Percentiles rank a stretch among this genome's conserved stretches.
phyloP scores from a whole-genome alignment of 2,797 vertebrate genomes.

The Neoniphon sammara region DNA sequence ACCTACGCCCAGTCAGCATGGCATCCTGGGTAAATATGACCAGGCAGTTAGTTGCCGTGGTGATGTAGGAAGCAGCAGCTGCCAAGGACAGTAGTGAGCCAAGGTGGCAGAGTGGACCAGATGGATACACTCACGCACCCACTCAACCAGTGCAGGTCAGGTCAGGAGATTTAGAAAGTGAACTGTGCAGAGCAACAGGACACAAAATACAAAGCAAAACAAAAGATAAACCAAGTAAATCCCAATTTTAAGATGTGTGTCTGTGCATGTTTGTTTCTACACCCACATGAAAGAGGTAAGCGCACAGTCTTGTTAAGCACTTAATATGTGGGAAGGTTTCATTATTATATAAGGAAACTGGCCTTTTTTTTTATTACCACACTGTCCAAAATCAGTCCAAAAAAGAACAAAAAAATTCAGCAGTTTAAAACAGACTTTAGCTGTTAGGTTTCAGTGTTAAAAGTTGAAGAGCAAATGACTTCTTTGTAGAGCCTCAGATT shows the following conservation, averaged over 20 bases:
- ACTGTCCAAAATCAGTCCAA: not conserved
- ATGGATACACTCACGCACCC: slow-evolving; percentile 23
- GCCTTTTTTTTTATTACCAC: not conserved
- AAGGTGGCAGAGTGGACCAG: slow-evolving; percentile 29
- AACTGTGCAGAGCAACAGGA: not conserved
- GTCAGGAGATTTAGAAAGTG: not conserved
- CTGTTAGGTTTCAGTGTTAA: too few species aligned
- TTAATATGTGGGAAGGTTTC: too few species aligned
- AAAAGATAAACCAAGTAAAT: not conserved
- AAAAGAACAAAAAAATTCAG: too few species aligned
- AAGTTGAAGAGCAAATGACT: too few species aligned
- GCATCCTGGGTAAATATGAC: slow-evolving; percentile 65
- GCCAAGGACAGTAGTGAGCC: slow-evolving; percentile 44
- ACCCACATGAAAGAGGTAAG: too few species aligned
- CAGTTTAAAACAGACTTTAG: too few species aligned
- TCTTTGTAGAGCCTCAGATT: too few species aligned
- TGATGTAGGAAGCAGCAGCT: slow-evolving; percentile 55
- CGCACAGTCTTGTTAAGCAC: too few species aligned
- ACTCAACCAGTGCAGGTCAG: slow-evolving; percentile 4
- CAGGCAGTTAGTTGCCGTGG: slow-evolving; percentile 59
- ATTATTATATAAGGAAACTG: not conserved
- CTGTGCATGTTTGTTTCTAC: too few species aligned
- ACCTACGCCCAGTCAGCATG: slow-evolving; percentile 41
- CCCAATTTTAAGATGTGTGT: too few species aligned
- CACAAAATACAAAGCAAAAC: not conserved